Conservation (phyloP, 2,113 vertebrate species). For the Nesogale talazaci region DNA sequence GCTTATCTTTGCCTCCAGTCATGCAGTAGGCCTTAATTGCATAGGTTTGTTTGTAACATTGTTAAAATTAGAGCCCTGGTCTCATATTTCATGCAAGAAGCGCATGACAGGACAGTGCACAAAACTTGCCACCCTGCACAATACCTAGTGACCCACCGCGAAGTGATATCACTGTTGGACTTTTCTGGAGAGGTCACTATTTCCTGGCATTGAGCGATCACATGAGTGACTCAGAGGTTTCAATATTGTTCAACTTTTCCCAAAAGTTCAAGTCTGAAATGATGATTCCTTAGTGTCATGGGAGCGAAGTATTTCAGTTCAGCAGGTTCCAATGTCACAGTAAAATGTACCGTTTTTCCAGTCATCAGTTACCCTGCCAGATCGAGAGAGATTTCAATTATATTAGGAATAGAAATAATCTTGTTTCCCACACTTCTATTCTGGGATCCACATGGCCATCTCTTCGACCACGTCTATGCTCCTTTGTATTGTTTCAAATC, state of each 20-base stretch:
- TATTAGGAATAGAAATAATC: slow-evolving; percentile 3
- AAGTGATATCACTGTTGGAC: slow-evolving; percentile 73
- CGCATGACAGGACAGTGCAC: slow-evolving; percentile 46
- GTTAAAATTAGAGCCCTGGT: slow-evolving; percentile 63
- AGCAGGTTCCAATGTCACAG: slow-evolving; percentile 50
- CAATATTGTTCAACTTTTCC: slow-evolving; percentile 63
- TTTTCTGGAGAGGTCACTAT: slow-evolving; percentile 63
- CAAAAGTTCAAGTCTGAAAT: slow-evolving; percentile 77
- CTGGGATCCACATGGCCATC: background rate
- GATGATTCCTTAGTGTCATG: slow-evolving; percentile 54
- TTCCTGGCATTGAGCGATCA: slow-evolving; percentile 77
- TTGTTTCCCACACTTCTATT: slow-evolving; percentile 38
- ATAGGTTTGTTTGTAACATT: slow-evolving; percentile 67
- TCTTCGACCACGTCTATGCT: background rate
- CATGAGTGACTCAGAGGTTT: slow-evolving; percentile 74
- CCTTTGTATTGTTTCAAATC: slow-evolving; percentile 13
- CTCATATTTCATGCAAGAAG: slow-evolving; percentile 64
- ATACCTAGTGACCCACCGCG: slow-evolving; percentile 64
- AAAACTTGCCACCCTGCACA: slow-evolving; percentile 47
- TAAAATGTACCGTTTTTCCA: slow-evolving; percentile 55
- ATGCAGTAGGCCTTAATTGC: slow-evolving; percentile 66
- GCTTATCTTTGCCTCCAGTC: slow-evolving; percentile 72
- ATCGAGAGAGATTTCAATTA: slow-evolving; percentile 49
- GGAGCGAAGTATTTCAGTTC: slow-evolving; percentile 48
- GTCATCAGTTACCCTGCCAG: background rate